Percentiles rank a stretch among this genome's conserved stretches.
Conservation (phyloP, 2,888 invertebrate genomes). For the Patella ulyssiponensis region DNA sequence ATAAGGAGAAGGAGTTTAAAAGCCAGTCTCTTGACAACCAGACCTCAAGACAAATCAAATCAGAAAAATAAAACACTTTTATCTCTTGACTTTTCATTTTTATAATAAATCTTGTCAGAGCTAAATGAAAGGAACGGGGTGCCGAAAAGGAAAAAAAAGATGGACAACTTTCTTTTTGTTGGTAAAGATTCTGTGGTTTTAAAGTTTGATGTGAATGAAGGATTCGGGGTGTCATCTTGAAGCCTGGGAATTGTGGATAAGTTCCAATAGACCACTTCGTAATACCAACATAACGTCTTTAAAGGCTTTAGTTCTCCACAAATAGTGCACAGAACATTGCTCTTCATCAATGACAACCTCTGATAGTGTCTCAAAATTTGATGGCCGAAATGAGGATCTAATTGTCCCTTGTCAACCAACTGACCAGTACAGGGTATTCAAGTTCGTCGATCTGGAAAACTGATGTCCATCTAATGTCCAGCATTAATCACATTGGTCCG, state of each 20-base stretch:
- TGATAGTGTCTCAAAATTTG: conserved; percentile 11
- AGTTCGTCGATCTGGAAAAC: conserved; percentile 9
- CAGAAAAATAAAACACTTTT: too few species aligned
- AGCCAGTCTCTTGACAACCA: too few species aligned
- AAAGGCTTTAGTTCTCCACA: neutral
- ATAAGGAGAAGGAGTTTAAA: too few species aligned
- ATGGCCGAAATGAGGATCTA: conserved; percentile 9
- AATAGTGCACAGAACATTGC: neutral
- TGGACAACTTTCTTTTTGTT: too few species aligned
- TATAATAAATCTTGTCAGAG: neutral
- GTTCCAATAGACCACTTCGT: conserved; percentile 8
- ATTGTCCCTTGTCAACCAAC: conserved; percentile 11
- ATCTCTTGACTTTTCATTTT: neutral
- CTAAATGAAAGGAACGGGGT: neutral
- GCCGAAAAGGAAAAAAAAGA: too few species aligned
- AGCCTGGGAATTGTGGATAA: conserved; percentile 1
- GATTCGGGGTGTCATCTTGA: neutral
- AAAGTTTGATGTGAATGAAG: too few species aligned
- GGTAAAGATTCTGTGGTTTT: too few species aligned
- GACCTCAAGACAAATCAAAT: too few species aligned
- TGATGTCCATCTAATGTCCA: conserved; percentile 9
- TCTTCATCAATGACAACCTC: neutral
- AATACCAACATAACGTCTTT: conserved; percentile 5
- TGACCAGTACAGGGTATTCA: conserved; percentile 5
- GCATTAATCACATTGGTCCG: conserved; percentile 13